Base-by-base conservation (phyloP, 2,113 vertebrate genomes). In the Hippocampus abdominalis region DNA sequence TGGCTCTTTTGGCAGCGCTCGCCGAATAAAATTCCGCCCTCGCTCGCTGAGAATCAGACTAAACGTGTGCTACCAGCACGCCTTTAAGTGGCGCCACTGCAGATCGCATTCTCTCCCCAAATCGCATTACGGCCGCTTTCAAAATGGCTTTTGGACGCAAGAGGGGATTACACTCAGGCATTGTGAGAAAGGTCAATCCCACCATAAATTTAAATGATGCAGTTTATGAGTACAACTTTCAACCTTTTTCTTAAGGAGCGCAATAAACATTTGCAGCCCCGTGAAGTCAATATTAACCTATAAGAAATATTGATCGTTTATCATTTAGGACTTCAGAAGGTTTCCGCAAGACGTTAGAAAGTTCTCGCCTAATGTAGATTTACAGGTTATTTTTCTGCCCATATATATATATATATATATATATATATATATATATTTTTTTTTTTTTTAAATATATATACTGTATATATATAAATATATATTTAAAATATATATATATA, bases 21-120 rank as follows among this genome's bases (percentile, higher is more conserved):
- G 42, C 25, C 42, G 13, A 36, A 20, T 49, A 68, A 73, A 67
- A 73, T 59, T 70, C 73, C 73, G 13, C 64, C 46, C 64, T 49
- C 64, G 64, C 64, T 66, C 25, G 8, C 25, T 25, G 23, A 15
- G 23, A 23, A 42, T 21, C 11, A 44, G 8, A 9, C 8, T 21
- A 10, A 39, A 64, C 51, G 61, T 23, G 54, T 15, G 54, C 54
- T 57, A 42, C 23, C 21, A 15, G 39, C 39, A 42, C 36, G 61
- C 36, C 39, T 23, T 42, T 64, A 64, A 64, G 61, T 64, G 61
- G 61, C 39, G 61, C n/a, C 40, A 13, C 36, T 64, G 61, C 39
- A 42, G 61, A 64, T 64, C 23, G 10, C 20, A 10, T 62, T 60
- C 3, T 57, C 23, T 25, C 23, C 60, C 8, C 10, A 62, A 39